Evolutionary conservation across 2,113 vertebrate genomes (phyloP), one percentile per base, ranked within the genome.

Genomic region (Saimiri boliviensis): DNA sequence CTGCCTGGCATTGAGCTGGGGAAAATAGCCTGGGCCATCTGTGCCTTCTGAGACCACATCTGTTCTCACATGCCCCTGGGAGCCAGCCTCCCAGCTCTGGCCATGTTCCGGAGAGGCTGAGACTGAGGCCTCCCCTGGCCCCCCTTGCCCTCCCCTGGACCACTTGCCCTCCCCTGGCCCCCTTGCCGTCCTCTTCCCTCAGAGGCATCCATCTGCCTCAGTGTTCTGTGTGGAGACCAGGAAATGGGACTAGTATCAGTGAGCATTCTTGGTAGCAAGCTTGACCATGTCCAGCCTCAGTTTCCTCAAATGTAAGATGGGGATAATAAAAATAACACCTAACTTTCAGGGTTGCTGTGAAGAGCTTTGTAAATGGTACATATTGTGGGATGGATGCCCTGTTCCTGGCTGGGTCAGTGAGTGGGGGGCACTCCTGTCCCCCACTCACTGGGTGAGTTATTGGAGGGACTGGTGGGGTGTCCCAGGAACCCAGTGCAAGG

Each of bases 331-430:
- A 35, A 52, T 45, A 13, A 35, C 25, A 3, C 42, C 23, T 40
- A 40, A 47, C 49, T 37, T 20, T 5, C 47, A 20, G 37, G 5
- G 14, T 30, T 54, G 49, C 58, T 14, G 1, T 58, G 71, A 71
- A 32, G 60, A 76, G 82, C 71, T 87, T 90, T 77, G 63, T 12
- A 21, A 82, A 19, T n/a, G 76, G 35, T 42, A 32, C 30, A 23
- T 1, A 0, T 45, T 0, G 87, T n/a, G 20, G 47, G 54, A 21
- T 9, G n/a, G 35, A 1, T 20, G 40, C 30, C 56, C 40, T 42
- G 6, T 21, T 66, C 8, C 37, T 13, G 45, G 52, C 71, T 47
- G 73, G 20, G 54, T 37, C 2, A 3, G 9, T 8, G 23, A 25
- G 25, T 52, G 35, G 71, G 79, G 86, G 42, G n/a, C 2, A 8